phyloP scores from a whole-genome alignment of 1,140 invertebrate genomes.

The Drosophila suzukii region DNA sequence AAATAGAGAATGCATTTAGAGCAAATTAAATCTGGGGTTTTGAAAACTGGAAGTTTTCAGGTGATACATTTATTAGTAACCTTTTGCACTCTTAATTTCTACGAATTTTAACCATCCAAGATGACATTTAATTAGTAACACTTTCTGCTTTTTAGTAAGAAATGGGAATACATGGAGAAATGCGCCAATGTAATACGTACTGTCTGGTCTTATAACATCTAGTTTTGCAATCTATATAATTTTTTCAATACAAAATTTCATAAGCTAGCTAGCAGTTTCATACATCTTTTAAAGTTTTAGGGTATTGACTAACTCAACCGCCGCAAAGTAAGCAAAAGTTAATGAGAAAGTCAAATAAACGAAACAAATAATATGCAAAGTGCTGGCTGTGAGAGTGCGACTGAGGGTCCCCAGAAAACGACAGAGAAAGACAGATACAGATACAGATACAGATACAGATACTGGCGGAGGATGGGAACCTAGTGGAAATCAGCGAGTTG shows the following conservation, averaged over 20 bases:
- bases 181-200: no score
- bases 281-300: slow-evolving; percentile 2
- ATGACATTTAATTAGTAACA: no score
- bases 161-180: no score
- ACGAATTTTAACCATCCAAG: no score
- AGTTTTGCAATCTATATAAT: no score
- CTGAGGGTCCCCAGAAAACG: slow-evolving; percentile 23
- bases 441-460: slow-evolving; percentile 1
- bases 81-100: no score
- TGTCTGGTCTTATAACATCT: no score
- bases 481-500: slow-evolving; percentile 30
- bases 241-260: not conserved
- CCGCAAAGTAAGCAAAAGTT: slow-evolving; percentile 75
- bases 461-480: slow-evolving; percentile 19
- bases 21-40: no score
- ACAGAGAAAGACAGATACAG: slow-evolving; percentile 8
- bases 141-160: no score
- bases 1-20: no score
- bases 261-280: not conserved
- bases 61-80: no score
- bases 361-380: slow-evolving; percentile 78
- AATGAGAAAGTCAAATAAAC: slow-evolving; percentile 82
- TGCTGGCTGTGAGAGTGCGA: slow-evolving; percentile 40
- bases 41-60: no score
- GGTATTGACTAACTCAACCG: slow-evolving; percentile 24